Conservation (phyloP, 1,140 invertebrate species). For the Pseudachorutes palmiensis region DNA sequence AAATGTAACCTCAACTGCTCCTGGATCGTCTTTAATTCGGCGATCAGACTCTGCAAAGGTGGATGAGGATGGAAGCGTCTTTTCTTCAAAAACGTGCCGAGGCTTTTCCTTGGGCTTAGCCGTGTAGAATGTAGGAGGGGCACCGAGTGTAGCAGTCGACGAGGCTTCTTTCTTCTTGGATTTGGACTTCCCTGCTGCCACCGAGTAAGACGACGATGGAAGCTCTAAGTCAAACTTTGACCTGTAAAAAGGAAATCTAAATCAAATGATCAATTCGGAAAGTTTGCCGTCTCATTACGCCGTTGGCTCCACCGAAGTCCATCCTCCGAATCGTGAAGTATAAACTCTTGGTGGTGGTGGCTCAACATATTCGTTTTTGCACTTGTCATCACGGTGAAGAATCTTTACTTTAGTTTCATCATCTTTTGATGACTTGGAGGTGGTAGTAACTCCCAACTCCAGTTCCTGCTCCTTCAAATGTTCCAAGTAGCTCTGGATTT, state of each 20-base stretch:
- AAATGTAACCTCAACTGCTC: conserved; percentile 45
- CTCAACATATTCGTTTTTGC: conserved; percentile 16
- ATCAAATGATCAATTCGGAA: background rate
- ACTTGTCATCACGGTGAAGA: conserved; percentile 29
- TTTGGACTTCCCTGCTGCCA: background rate
- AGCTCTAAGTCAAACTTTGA: background rate
- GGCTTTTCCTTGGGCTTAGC: conserved; percentile 58
- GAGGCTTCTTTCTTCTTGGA: conserved; percentile 47
- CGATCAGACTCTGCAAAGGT: background rate
- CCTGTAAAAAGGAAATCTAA: background rate
- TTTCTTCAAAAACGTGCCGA: conserved; percentile 47
- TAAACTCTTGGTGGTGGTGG: conserved; percentile 6
- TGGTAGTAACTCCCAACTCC: background rate
- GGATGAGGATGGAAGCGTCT: conserved; percentile 32
- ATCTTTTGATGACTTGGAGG: background rate
- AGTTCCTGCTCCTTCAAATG: conserved; percentile 42
- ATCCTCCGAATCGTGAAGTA: conserved; percentile 18
- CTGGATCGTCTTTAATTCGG: conserved; percentile 22
- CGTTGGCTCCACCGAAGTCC: conserved; percentile 7
- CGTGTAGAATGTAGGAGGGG: conserved; percentile 43
- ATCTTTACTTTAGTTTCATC: conserved; percentile 17
- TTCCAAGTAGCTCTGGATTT: conserved; percentile 20
- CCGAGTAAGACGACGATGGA: conserved; percentile 4
- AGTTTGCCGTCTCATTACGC: background rate
- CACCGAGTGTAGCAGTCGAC: conserved; percentile 43